Percentiles rank a stretch among this genome's conserved stretches.
Conservation (phyloP, 2,888 invertebrate species). For the Drosophila robusta region DNA sequence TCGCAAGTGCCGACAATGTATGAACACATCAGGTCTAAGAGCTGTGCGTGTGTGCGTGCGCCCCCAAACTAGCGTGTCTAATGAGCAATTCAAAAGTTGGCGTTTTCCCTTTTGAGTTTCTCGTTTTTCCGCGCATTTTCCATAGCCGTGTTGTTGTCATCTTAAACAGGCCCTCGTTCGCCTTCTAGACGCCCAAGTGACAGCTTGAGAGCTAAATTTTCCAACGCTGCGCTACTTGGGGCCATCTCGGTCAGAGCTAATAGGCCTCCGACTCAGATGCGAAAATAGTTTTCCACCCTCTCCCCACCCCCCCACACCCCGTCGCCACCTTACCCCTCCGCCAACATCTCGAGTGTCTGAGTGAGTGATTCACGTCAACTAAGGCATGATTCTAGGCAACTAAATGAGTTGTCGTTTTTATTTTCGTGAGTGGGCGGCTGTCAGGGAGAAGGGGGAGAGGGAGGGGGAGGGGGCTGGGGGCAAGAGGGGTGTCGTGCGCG, state of each 20-base stretch:
- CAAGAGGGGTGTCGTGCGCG: neutral
- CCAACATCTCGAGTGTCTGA: conserved; percentile 59
- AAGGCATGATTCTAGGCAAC: conserved; percentile 75
- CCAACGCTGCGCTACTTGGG: conserved; percentile 43
- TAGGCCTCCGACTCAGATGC: conserved; percentile 61
- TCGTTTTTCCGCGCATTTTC: conserved; percentile 55
- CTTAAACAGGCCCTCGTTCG: conserved; percentile 34
- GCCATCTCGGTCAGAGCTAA: conserved; percentile 71
- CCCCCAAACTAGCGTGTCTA: conserved; percentile 64
- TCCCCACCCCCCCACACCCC: neutral
- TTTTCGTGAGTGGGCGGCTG: conserved; percentile 47
- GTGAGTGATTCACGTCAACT: conserved; percentile 80
- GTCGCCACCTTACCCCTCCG: neutral
- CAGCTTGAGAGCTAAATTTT: conserved; percentile 70
- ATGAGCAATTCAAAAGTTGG: conserved; percentile 77
- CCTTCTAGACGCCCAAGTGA: conserved; percentile 61
- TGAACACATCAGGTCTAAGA: neutral
- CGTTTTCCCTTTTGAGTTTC: conserved; percentile 58
- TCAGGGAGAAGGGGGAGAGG: no score
- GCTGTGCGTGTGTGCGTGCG: conserved; percentile 2
- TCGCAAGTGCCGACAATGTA: neutral
- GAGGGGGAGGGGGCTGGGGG: no score
- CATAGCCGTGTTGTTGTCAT: conserved; percentile 29
- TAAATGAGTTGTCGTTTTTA: conserved; percentile 76
- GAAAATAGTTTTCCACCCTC: conserved; percentile 66